Percentiles rank a stretch among this genome's conserved stretches.
phyloP scores from a whole-genome alignment of 2,113 vertebrate species.

The Cichladusa arquata region DNA sequence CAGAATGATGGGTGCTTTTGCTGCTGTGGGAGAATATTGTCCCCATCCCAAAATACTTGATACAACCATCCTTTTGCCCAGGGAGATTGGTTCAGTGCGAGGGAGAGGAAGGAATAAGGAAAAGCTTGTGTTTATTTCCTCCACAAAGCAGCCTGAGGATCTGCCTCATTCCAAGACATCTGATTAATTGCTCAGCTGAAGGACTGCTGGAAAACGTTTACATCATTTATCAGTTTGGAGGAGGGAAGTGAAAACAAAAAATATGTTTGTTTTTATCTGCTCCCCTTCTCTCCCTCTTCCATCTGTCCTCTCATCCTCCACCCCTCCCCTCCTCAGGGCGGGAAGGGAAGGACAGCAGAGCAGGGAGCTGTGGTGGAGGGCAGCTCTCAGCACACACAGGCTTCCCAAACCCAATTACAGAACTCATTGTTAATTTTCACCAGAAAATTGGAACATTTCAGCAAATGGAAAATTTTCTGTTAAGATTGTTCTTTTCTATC shows the following conservation, averaged over 20 bases:
- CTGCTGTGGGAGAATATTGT: background rate
- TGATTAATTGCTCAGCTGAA: conserved; percentile 26
- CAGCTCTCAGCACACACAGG: background rate
- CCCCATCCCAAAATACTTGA: background rate
- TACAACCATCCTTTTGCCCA: background rate
- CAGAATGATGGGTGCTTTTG: background rate
- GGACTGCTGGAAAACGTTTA: background rate
- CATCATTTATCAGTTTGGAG: conserved; percentile 18
- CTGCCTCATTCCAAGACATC: background rate
- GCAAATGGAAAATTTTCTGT: conserved; percentile 53
- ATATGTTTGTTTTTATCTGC: conserved; percentile 14
- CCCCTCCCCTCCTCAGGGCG: background rate
- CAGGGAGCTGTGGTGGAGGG: background rate
- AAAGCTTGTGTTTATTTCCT: background rate
- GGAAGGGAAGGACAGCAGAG: background rate
- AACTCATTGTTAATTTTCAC: conserved; percentile 53
- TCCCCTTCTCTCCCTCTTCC: background rate
- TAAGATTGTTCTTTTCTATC: conserved; percentile 3
- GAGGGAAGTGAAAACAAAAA: conserved; percentile 35
- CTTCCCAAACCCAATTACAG: conserved; percentile 35
- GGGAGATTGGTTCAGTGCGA: background rate
- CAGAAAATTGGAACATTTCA: conserved; percentile 64
- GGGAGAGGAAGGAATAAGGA: background rate
- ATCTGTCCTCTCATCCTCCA: background rate
- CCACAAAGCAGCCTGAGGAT: background rate